Evolutionary conservation across 2,888 invertebrate genomes (phyloP).

Genomic region (Hecatera dysodea): DNA sequence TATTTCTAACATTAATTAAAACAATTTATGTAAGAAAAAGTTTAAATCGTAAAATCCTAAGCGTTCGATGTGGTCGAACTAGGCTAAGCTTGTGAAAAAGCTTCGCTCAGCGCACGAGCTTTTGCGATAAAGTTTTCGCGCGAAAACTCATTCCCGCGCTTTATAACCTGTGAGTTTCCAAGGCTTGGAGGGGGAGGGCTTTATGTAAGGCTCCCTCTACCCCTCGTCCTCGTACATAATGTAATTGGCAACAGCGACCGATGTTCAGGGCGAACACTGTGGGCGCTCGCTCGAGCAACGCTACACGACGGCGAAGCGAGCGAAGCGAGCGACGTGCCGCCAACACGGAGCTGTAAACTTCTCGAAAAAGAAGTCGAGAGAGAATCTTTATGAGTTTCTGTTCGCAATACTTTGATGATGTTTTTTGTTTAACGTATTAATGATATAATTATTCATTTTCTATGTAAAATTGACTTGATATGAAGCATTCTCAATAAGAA

Average conservation of each 20-base stretch:
- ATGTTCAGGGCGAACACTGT: constrained; percentile 75
- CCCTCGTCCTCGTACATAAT: constrained; percentile 79
- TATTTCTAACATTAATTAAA: constrained; percentile 35
- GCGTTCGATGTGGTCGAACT: constrained; percentile 68
- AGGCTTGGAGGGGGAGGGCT: constrained; percentile 73
- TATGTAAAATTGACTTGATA: not conserved
- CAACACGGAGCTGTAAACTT: constrained; percentile 50
- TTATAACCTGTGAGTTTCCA: constrained; percentile 84
- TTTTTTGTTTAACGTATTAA: not conserved
- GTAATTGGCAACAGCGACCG: constrained; percentile 76
- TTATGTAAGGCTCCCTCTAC: constrained; percentile 75
- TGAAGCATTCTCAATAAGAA: not conserved
- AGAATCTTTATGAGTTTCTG: constrained; percentile 9
- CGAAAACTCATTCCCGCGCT: constrained; percentile 89
- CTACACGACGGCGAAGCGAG: constrained; percentile 65
- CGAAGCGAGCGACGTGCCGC: constrained; percentile 33
- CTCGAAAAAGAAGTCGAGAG: constrained; percentile 33
- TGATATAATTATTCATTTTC: not conserved
- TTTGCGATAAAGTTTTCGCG: constrained; percentile 87
- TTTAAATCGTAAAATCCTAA: constrained; percentile 57
- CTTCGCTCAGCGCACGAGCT: constrained; percentile 73
- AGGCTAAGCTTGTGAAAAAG: constrained; percentile 79
- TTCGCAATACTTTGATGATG: constrained; percentile 15
- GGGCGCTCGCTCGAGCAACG: constrained; percentile 74
- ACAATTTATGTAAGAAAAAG: constrained; percentile 40